Evolutionary conservation across 2,113 vertebrate genomes (phyloP).

Genomic region (Falcunculus frontatus): DNA sequence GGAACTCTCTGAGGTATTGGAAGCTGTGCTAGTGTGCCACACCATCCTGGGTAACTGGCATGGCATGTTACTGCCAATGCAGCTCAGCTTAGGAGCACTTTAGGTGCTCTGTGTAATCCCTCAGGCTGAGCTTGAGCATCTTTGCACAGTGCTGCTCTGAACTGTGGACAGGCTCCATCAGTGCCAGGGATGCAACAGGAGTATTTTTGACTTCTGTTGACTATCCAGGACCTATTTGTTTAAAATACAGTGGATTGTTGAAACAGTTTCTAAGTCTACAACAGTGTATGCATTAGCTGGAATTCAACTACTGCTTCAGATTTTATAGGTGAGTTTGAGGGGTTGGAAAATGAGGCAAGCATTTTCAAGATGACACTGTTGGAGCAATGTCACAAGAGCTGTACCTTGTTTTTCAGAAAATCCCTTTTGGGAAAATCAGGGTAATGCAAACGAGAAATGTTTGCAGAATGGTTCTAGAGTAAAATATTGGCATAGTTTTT

Average conservation of each 20-base stretch:
- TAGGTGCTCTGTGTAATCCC: neutral
- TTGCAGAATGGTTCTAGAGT: neutral
- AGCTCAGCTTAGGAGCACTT: neutral
- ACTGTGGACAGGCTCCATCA: neutral
- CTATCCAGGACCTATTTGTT: neutral
- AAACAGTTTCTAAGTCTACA: neutral
- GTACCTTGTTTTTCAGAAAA: neutral
- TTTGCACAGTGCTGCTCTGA: neutral
- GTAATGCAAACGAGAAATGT: neutral
- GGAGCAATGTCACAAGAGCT: neutral
- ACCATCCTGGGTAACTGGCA: neutral
- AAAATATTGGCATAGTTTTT: neutral
- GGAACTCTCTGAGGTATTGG: neutral
- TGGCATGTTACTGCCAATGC: fast-evolving
- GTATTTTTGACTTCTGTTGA: neutral
- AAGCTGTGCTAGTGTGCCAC: neutral
- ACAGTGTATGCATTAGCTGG: neutral
- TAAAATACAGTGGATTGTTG: neutral
- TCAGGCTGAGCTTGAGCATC: neutral
- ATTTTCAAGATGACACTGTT: neutral
- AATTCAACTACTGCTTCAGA: neutral
- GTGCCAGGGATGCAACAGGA: neutral
- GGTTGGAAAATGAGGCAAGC: neutral
- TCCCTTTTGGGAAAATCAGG: neutral
- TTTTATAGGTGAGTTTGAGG: neutral